These are phyloP conservation scores for Globicephala melas DNA, from an alignment of 2,113 vertebrate genomes.

Conservation along the genomic window DNA sequence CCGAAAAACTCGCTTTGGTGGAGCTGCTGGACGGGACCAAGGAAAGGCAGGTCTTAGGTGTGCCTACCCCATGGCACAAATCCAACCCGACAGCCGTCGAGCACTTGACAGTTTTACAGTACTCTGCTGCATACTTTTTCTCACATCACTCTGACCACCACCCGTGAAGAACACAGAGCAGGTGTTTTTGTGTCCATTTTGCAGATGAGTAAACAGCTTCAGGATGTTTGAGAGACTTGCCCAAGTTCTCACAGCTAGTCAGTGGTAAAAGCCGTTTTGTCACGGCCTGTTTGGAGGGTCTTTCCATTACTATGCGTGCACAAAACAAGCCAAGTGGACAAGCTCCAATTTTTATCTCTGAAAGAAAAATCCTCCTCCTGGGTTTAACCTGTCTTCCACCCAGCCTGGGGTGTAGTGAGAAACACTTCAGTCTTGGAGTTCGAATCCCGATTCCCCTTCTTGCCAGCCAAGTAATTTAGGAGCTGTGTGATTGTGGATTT, in stretches of 20 bases:
- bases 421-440: not conserved
- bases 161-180: slow-evolving; percentile 24
- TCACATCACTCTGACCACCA: slow-evolving; percentile 35
- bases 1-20: not conserved
- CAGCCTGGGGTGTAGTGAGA: not conserved
- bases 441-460: not conserved
- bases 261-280: not conserved
- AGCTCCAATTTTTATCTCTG: not conserved
- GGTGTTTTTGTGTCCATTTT: slow-evolving; percentile 61
- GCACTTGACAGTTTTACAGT: not conserved
- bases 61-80: accelerated
- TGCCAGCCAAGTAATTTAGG: not conserved
- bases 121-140: not conserved
- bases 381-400: not conserved
- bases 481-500: not conserved
- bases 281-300: not conserved
- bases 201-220: slow-evolving; percentile 68
- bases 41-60: not conserved
- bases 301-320: not conserved
- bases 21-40: not conserved
- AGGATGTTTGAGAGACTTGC: slow-evolving; percentile 39
- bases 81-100: accelerated
- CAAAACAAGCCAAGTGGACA: too few species aligned
- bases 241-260: not conserved
- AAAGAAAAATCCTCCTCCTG: not conserved